Base-by-base conservation (phyloP, 2,113 vertebrate genomes). In the Trogon surrucura region DNA sequence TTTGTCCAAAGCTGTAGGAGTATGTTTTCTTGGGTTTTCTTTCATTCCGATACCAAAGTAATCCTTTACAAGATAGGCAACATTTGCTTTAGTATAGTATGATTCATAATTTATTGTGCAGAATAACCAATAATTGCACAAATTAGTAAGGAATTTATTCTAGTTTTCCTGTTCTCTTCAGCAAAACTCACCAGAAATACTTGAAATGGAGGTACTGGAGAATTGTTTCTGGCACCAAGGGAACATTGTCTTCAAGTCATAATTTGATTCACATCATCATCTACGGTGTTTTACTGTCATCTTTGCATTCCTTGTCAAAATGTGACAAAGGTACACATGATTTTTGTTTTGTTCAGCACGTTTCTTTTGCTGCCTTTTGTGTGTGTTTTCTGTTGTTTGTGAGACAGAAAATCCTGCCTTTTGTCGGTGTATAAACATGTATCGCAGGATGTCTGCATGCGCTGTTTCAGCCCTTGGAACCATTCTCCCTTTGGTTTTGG, bases 231-330 rank as follows among this genome's bases (percentile, higher is more conserved):
- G 36, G 12, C 53, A 64, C 32, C 25, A 64, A 56, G 44, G 48
- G 34, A 79, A 18, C 16, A 11, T 48, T 64, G 51, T 44, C 38
- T 93, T 82, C 38, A 56, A 69, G 57, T 48, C 79, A 9, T 75
- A 78, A 45, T 84, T 79, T 75, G 29, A 85, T 71, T 84, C 2
- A 2, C 15, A n/a, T 67, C 17, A 53, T 84, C 36, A 41, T 80
- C 50, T 79, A 44, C 14, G 47, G 38, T 85, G 29, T 85, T 93
- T 75, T 88, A 41, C 21, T 82, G 66, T 91, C 66, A 69, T 65
- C 32, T 81, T 89, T 51, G 18, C 53, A 17, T 79, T 96, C 54
- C 74, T 75, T 93, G 70, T 87, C 81, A 85, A 87, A 93, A 79
- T 69, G 65, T 89, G 61, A 30, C 81, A 79, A 56, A 87, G 30